These are phyloP conservation scores for Sebastes nivosus DNA, from an alignment of 2,797 vertebrate genomes.

Conservation along the genomic window DNA sequence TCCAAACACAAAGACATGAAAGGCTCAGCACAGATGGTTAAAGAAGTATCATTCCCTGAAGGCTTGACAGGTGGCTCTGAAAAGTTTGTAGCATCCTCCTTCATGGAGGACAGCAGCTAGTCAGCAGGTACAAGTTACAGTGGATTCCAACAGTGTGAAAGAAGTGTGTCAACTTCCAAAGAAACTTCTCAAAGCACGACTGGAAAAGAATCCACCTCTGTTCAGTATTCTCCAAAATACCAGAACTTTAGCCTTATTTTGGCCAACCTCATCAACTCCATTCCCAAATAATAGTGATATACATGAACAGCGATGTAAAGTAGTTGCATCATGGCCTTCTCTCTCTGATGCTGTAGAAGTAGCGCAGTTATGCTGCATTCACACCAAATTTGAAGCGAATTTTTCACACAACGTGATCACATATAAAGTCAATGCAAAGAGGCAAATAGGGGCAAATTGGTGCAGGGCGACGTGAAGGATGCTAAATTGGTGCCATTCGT, in stretches of 20 bases:
- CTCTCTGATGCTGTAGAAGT: not conserved
- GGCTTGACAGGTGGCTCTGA: not conserved
- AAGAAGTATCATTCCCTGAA: not conserved
- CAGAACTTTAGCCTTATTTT: not conserved
- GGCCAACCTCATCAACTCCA: not conserved
- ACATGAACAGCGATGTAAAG: not conserved
- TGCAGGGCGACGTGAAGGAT: too few relatives aligned
- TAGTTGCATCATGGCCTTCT: not conserved
- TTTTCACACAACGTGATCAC: too few relatives aligned
- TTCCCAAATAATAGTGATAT: not conserved
- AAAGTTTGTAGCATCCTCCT: not conserved
- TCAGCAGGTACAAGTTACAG: not conserved
- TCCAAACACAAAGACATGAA: slow-evolving; percentile 1
- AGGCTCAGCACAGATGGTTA: not conserved
- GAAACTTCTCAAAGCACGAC: not conserved
- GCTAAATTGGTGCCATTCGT: too few relatives aligned
- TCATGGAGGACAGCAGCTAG: not conserved
- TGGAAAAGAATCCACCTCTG: not conserved
- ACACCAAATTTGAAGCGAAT: too few relatives aligned
- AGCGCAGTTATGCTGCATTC: not conserved
- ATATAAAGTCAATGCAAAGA: too few relatives aligned
- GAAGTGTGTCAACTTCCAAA: not conserved
- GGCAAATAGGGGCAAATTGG: too few relatives aligned
- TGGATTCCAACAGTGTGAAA: not conserved
- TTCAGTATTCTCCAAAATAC: not conserved